Evolutionary conservation across 2,888 invertebrate genomes (phyloP), one percentile per base, ranked within the genome.

Genomic region (Nipponacmea schrenckii): DNA sequence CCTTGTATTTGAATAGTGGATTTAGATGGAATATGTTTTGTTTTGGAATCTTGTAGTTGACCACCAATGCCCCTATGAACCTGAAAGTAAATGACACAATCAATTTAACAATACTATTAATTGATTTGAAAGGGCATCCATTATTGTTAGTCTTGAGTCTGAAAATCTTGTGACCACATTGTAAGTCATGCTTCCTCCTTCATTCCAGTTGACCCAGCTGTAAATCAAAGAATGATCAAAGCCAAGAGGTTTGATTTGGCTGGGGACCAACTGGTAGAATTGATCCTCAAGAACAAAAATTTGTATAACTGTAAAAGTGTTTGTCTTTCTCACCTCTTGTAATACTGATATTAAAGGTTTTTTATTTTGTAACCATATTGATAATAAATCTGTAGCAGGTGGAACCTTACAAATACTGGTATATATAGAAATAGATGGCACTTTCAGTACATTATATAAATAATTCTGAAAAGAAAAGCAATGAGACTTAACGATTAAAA

Each of bases 371-470:
- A 78, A 79, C 84, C 84, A 85, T 14, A 81, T 31, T 24, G 73
- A 70, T 12, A 80, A 73, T 45, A 85, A 79, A 17, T 77, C 70
- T 17, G 73, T 70, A 5, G 79, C 74, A 1, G 76, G 62, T 0
- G 85, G 85, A 50, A 80, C 79, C 44, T 79, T 73, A 75, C 85
- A 85, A 66, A 84, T 84, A 64, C 83, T 83, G 50, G 82, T 80
- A 68, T 82, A 81, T n/a, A 84, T 79, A 10, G 78, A 77, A 48
- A 85, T 75, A 2, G 79, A 77, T 12, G 81, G 79, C 64, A 77
- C 76, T 65, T 83, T 81, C n/a, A 72, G 67, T 39, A 48, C 70
- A 31, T 78, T 79, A 73, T 78, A 80, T 17, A 78, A 72, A 71
- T 80, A 83, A 63, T 83, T 82, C 84, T 85, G 75, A 0, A 73